Percentiles rank a stretch among this genome's conserved stretches.
Evolutionary conservation across 2,797 vertebrate genomes (phyloP).

Genomic region (Micrastur ruficollis): DNA sequence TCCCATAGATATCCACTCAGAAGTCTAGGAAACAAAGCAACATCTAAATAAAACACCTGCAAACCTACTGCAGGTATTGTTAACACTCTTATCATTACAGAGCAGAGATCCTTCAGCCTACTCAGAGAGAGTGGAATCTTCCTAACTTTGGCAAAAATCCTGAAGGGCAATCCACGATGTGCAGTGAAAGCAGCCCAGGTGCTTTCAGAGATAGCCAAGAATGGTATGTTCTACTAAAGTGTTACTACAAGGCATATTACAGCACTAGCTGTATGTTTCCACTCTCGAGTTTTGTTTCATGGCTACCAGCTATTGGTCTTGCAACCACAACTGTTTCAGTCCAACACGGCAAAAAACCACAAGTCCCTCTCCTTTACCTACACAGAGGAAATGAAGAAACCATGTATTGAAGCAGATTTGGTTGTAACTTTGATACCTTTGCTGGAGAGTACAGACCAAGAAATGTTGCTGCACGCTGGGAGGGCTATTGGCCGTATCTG

Average conservation of each 20-base stretch:
- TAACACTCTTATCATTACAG: slow-evolving; percentile 68
- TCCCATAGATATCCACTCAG: background rate
- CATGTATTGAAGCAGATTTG: slow-evolving; percentile 85
- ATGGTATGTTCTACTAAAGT: slow-evolving; percentile 72
- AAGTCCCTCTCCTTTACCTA: background rate
- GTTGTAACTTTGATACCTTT: slow-evolving; percentile 81
- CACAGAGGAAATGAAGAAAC: slow-evolving; percentile 81
- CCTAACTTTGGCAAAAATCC: slow-evolving; percentile 74
- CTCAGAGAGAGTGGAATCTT: slow-evolving; percentile 80
- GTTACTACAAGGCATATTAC: background rate
- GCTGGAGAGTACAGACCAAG: slow-evolving; percentile 81
- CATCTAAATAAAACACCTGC: background rate
- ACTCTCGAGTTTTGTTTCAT: background rate
- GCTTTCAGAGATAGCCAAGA: slow-evolving; percentile 85
- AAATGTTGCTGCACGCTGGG: slow-evolving; percentile 85
- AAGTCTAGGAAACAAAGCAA: background rate
- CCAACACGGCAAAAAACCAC: background rate
- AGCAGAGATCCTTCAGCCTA: slow-evolving; percentile 76
- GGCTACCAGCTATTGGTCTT: background rate
- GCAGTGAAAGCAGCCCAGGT: slow-evolving; percentile 81
- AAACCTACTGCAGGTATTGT: background rate
- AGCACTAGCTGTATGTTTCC: background rate
- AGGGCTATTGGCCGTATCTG: slow-evolving; percentile 90
- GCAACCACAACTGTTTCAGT: background rate
- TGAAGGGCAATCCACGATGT: slow-evolving; percentile 73